A percentile compares a stretch with the other conserved stretches of the same genome.
These are phyloP conservation scores for Litocranius walleri DNA, from an alignment of 2,113 vertebrate species.

Conservation along the genomic window DNA sequence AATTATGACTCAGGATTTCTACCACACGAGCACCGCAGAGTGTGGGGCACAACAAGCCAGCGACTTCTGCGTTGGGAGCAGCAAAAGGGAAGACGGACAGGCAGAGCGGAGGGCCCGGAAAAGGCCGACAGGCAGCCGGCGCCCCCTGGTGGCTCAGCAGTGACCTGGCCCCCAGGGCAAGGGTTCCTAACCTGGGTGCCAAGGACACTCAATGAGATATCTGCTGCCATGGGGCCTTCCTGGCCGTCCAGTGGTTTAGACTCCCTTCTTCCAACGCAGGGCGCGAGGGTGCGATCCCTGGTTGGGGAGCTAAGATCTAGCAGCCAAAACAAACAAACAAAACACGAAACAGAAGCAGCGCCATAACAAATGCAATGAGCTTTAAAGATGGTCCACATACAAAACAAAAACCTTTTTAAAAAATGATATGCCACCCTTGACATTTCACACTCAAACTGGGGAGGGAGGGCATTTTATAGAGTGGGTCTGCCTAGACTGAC, in stretches of 20 bases:
- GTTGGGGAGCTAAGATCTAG: not conserved
- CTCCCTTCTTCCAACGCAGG: not conserved
- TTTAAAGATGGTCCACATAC: not conserved
- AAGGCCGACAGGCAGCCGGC: not conserved
- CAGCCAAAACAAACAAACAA: not conserved
- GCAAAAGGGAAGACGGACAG: not conserved
- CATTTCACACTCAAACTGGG: not conserved
- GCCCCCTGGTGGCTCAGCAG: not conserved
- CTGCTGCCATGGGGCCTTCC: not conserved
- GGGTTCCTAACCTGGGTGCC: not conserved
- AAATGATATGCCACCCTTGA: not conserved
- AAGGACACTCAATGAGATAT: not conserved
- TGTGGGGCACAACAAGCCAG: not conserved
- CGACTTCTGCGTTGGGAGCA: not conserved
- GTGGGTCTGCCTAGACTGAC: not conserved
- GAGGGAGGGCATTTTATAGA: not conserved
- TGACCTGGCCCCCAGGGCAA: not conserved
- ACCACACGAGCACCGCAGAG: not conserved
- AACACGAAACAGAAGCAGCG: not conserved
- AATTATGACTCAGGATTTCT: slow-evolving; percentile 36
- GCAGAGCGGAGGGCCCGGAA: not conserved
- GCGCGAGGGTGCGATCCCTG: not conserved
- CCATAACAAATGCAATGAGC: not conserved
- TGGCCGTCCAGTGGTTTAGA: not conserved
- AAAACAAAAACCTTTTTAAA: not conserved